Evolutionary conservation across 2,113 vertebrate species (phyloP).

Genomic region (Dicerorhinus sumatrensis): DNA sequence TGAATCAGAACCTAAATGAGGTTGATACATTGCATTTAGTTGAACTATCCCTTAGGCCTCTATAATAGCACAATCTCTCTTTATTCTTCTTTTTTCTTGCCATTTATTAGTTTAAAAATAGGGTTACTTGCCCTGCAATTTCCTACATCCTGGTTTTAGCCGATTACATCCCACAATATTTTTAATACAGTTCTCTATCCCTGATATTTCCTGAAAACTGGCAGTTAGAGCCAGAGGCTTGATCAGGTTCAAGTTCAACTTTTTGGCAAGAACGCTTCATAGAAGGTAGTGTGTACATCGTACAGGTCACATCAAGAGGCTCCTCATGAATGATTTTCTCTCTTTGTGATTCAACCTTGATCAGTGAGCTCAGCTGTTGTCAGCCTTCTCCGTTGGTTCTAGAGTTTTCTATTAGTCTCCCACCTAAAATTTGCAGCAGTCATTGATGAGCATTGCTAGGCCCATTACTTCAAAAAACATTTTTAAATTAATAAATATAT

Average conservation of each 20-base stretch:
- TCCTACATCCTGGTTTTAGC: neutral
- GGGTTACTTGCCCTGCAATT: neutral
- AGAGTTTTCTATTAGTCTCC: neutral
- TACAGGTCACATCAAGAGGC: neutral
- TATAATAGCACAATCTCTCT: neutral
- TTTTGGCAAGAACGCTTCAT: neutral
- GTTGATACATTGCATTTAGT: neutral
- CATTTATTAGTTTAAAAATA: neutral
- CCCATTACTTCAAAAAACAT: neutral
- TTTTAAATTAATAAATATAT: neutral
- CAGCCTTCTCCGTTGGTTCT: neutral
- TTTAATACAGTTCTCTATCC: neutral
- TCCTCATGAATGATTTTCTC: neutral
- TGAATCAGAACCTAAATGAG: neutral
- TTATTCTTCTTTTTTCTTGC: neutral
- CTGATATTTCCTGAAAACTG: neutral
- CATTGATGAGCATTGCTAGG: neutral
- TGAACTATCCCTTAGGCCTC: neutral
- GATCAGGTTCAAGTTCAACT: neutral
- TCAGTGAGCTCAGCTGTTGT: neutral
- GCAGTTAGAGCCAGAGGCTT: neutral
- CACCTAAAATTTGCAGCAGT: neutral
- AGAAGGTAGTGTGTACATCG: neutral
- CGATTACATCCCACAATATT: neutral
- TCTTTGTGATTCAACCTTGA: neutral